Conservation (phyloP, 2,888 invertebrate genomes). For the Polydrusus tereticollis region DNA sequence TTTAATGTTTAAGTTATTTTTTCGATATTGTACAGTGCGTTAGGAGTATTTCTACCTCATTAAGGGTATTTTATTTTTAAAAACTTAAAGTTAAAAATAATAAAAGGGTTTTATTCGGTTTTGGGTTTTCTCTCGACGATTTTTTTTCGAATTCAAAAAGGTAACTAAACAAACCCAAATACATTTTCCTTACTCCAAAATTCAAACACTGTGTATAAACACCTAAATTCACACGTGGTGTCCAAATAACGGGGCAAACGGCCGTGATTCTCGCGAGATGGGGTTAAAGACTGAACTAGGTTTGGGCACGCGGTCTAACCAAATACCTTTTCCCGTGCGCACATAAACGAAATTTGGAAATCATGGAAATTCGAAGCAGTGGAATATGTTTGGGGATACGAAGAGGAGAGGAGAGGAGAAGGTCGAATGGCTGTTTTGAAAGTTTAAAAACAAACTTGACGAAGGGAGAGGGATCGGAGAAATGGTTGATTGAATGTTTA, state of each 20-base stretch:
- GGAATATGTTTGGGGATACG: neutral
- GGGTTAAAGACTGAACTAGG: constrained; percentile 36
- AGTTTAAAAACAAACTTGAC: neutral
- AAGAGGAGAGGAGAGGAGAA: constrained; percentile 16
- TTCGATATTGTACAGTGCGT: no score
- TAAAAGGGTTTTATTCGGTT: no score
- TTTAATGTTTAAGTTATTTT: no score
- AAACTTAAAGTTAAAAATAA: no score
- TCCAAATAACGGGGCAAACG: neutral
- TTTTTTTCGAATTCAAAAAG: neutral
- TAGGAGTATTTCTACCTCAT: no score
- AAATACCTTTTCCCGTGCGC: constrained; percentile 29
- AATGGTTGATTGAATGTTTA: neutral
- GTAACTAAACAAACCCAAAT: neutral
- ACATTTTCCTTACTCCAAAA: constrained; percentile 21
- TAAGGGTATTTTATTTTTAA: no score
- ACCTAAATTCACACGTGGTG: constrained; percentile 21
- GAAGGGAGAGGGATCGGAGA: neutral
- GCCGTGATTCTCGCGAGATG: constrained; percentile 21
- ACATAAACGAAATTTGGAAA: constrained; percentile 32
- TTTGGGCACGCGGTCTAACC: constrained; percentile 24
- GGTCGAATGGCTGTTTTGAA: constrained; percentile 4
- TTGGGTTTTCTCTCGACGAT: no score
- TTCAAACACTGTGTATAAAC: neutral
- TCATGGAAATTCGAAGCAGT: constrained; percentile 6